Conservation (phyloP, 2,888 invertebrate genomes). For the Teinopalpus imperialis region DNA sequence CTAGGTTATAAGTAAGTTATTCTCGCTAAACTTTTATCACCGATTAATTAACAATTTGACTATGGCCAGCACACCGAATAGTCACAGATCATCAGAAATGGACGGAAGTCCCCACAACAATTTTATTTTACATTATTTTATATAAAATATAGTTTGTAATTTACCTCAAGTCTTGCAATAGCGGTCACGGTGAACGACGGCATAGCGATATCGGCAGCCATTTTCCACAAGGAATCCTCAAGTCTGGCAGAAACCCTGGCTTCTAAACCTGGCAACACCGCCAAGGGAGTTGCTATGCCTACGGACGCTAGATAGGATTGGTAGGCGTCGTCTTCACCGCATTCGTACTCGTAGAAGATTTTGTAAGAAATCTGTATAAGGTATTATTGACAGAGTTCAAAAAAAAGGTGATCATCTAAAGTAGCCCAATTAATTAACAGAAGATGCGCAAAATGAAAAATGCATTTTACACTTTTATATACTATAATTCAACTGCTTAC, state of each 20-base stretch:
- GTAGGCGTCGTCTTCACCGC: conserved; percentile 70
- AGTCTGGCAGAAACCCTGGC: conserved; percentile 56
- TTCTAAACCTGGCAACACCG: conserved; percentile 61
- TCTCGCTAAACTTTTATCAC: too few species aligned
- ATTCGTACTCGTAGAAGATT: conserved; percentile 62
- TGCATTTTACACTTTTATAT: too few species aligned
- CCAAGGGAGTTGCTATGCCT: conserved; percentile 63
- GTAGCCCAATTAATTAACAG: too few species aligned
- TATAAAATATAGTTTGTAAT: too few species aligned
- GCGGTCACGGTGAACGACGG: conserved; percentile 69
- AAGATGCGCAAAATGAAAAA: too few species aligned
- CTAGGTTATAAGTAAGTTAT: too few species aligned
- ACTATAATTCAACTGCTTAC: not conserved
- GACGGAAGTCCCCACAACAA: too few species aligned
- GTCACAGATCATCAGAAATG: too few species aligned
- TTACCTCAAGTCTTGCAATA: conserved; percentile 67
- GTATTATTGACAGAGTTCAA: not conserved
- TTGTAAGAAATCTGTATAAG: conserved; percentile 63
- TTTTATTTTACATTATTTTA: too few species aligned
- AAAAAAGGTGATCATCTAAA: too few species aligned
- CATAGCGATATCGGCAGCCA: conserved; percentile 69
- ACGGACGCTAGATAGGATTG: conserved; percentile 60
- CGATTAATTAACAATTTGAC: too few species aligned
- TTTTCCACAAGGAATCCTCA: conserved; percentile 69
- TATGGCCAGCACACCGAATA: too few species aligned